Base-by-base conservation (phyloP, 2,797 vertebrate genomes). In the Microcaecilia unicolor region DNA sequence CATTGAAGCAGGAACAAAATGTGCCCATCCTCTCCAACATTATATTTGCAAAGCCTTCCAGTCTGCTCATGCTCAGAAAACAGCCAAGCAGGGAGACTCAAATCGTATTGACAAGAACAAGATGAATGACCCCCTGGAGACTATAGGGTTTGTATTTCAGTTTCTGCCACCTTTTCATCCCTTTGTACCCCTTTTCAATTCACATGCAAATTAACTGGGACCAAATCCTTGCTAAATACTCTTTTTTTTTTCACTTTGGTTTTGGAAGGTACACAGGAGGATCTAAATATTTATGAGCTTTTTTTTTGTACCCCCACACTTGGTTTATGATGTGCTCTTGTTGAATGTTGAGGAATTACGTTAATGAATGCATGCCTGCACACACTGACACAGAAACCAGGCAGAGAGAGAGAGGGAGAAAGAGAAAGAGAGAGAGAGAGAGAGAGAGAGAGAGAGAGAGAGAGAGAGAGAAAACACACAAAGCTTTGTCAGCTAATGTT, bases 321-420 rank as follows among this genome's bases (percentile, higher is more conserved):
- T 39, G 47, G 70, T 75, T 72, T 68, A 76, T 66, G 78, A 78
- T 71, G 74, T 54, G 51, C 64, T 67, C 72, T 70, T 77, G 76
- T 76, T 76, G 80, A 82, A 67, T 55, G 78, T 64, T 62, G 70
- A 74, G 76, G 78, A 81, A 81, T 78, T 74, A 65, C 58, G 46
- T 72, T 83, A 84, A 88, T 83, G 80, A 88, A 85, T 86, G 85
- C 80, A 84, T 83, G 84, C 84, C 85, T 83, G 81, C 78, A 63
- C 83, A 72, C 77, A 80, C 61, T 63, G 63, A 75, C 76, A 70
- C 74, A 66, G 83, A 83, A 86, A 78, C 85, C 75, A 44, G 55
- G 85, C 80, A 74, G 70, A 56, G 60, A 47, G 37, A 34, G 22
- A 32, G 48, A 20, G 40, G 63, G n/a, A n/a, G n/a, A n/a, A n/a